These are phyloP conservation scores for Cervus canadensis DNA, from an alignment of 2,113 vertebrate genomes.

Conservation along the genomic window DNA sequence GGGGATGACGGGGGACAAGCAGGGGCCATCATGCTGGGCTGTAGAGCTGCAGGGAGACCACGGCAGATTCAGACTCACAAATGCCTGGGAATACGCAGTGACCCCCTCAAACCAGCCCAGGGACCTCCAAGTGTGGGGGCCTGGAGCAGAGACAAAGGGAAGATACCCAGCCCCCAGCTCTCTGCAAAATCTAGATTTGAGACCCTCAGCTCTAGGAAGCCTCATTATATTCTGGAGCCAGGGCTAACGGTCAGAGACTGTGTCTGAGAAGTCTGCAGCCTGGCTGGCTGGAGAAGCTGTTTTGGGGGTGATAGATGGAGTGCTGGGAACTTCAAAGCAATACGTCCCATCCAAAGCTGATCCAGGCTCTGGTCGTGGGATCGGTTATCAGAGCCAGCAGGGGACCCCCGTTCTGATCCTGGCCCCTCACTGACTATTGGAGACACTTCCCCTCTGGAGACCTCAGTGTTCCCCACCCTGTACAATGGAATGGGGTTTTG, in stretches of 20 bases:
- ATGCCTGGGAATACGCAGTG: not conserved
- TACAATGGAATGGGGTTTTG: accelerated
- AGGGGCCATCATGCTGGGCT: not conserved
- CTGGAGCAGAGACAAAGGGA: no score
- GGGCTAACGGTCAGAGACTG: not conserved
- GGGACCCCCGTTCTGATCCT: not conserved
- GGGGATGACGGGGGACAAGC: not conserved
- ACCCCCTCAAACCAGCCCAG: not conserved
- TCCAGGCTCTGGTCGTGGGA: not conserved
- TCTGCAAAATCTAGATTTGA: not conserved
- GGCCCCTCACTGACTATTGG: not conserved
- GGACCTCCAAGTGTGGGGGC: not conserved
- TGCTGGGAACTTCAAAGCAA: not conserved
- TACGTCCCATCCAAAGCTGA: not conserved
- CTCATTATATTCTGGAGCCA: not conserved
- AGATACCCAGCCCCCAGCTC: not conserved
- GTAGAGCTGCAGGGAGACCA: not conserved
- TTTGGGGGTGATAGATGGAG: not conserved
- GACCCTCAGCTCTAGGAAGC: not conserved
- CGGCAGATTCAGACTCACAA: not conserved
- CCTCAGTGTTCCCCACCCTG: not conserved
- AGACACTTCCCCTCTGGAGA: not conserved
- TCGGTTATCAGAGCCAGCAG: not conserved
- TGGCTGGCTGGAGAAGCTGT: not conserved
- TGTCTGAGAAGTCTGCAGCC: not conserved